phyloP scores from a whole-genome alignment of 2,113 vertebrate species.

The Trogon melanurus region DNA sequence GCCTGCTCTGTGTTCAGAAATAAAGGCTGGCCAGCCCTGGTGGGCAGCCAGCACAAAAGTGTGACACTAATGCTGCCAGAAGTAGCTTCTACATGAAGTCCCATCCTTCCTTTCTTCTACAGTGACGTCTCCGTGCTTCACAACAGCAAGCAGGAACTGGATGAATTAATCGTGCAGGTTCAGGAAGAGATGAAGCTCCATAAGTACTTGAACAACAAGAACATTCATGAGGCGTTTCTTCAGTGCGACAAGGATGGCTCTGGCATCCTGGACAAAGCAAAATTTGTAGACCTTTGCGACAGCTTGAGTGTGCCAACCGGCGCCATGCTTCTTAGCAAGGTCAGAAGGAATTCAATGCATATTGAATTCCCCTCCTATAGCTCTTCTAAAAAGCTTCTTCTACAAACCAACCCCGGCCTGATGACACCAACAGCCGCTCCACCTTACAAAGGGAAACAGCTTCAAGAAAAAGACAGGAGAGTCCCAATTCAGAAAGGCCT shows the following conservation, averaged over 20 bases:
- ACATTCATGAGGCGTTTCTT: constrained; percentile 51
- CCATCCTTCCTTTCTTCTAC: background rate
- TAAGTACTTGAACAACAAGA: constrained; percentile 23
- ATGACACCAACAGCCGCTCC: background rate
- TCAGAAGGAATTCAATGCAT: constrained; percentile 24
- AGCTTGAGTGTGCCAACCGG: constrained; percentile 56
- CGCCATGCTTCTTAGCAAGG: constrained; percentile 68
- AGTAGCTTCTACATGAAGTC: background rate
- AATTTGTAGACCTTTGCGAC: constrained; percentile 67
- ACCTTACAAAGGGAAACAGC: background rate
- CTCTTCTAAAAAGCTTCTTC: background rate
- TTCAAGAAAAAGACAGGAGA: background rate
- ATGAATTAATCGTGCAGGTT: constrained; percentile 48
- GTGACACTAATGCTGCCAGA: background rate
- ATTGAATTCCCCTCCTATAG: background rate
- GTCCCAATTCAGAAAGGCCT: background rate
- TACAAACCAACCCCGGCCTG: background rate
- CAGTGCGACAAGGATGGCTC: constrained; percentile 58
- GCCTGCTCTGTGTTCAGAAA: background rate
- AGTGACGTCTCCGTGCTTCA: background rate
- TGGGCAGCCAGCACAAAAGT: background rate
- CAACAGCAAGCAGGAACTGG: constrained; percentile 20
- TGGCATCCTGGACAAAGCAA: constrained; percentile 64
- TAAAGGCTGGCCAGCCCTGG: background rate
- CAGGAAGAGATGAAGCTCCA: constrained; percentile 65